A percentile compares a stretch with the other conserved stretches of the same genome.
Conservation (phyloP, 2,888 invertebrate genomes). For the Lacanobia wlatinum region DNA sequence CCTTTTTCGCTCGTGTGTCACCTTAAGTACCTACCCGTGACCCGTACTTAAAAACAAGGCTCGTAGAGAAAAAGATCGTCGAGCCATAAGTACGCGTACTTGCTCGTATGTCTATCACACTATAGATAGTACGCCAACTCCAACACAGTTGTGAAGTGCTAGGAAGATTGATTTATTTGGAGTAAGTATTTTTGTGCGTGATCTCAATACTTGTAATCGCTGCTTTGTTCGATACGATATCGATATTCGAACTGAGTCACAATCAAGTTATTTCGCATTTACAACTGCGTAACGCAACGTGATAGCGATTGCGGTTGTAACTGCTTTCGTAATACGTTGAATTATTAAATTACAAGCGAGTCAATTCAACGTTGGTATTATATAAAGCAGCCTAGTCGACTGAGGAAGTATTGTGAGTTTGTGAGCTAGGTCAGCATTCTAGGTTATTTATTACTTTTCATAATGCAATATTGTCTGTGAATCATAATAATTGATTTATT, state of each 20-base stretch:
- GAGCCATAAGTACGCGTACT: too few relatives aligned
- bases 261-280: constrained; percentile 59
- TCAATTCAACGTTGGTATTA: constrained; percentile 50
- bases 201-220: constrained; percentile 15
- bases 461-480: constrained; percentile 41
- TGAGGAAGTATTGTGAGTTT: constrained; percentile 58
- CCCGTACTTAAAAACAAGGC: too few relatives aligned
- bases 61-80: too few relatives aligned
- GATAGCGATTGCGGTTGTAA: constrained; percentile 56
- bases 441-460: constrained; percentile 48
- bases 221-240: constrained; percentile 43
- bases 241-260: constrained; percentile 54
- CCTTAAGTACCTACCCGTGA: too few relatives aligned
- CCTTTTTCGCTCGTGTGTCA: too few relatives aligned
- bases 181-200: not conserved
- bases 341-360: constrained; percentile 62
- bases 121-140: not conserved
- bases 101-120: too few relatives aligned
- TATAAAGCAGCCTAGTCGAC: constrained; percentile 43
- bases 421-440: constrained; percentile 59
- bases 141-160: not conserved
- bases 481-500: constrained; percentile 56
- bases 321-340: constrained; percentile 59
- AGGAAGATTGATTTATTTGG: not conserved
- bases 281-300: constrained; percentile 58